These are phyloP conservation scores for Drosophila tripunctata DNA, from an alignment of 2,888 invertebrate species.

Conservation along the genomic window DNA sequence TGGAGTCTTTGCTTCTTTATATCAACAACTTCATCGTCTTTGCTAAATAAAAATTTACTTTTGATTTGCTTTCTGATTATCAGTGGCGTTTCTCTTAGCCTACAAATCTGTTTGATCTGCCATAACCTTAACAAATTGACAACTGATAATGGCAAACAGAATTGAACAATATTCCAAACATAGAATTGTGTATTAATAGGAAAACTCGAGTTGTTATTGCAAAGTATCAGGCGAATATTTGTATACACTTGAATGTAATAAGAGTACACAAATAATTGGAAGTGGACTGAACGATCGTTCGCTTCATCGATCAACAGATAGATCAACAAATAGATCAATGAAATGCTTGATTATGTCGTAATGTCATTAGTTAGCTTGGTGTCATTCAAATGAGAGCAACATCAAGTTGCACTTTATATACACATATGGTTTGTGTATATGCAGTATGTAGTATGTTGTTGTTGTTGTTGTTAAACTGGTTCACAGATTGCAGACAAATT, in stretches of 20 bases:
- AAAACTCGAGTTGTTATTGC: neutral
- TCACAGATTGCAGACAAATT: slow-evolving; percentile 22
- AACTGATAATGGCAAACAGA: slow-evolving; percentile 22
- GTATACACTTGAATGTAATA: slow-evolving; percentile 1
- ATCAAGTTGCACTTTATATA: slow-evolving; percentile 12
- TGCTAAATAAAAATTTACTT: neutral
- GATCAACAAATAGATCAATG: slow-evolving; percentile 44
- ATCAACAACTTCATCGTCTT: too few relatives aligned
- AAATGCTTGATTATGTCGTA: slow-evolving; percentile 36
- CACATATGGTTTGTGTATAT: too few relatives aligned
- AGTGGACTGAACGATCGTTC: slow-evolving; percentile 25
- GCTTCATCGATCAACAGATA: slow-evolving; percentile 7
- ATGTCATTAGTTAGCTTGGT: slow-evolving; percentile 23
- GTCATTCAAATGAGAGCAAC: slow-evolving; percentile 31
- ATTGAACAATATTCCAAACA: slow-evolving; percentile 14
- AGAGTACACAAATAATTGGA: neutral
- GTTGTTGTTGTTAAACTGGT: slow-evolving; percentile 38
- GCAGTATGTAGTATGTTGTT: neutral
- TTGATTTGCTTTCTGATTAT: slow-evolving; percentile 1
- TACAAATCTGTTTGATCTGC: neutral
- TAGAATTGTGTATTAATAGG: neutral
- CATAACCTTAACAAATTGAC: neutral
- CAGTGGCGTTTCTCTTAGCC: neutral
- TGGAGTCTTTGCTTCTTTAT: too few relatives aligned
- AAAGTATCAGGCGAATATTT: neutral